Conservation (phyloP, 2,888 invertebrate species). For the Stenoptilia bipunctidactyla region DNA sequence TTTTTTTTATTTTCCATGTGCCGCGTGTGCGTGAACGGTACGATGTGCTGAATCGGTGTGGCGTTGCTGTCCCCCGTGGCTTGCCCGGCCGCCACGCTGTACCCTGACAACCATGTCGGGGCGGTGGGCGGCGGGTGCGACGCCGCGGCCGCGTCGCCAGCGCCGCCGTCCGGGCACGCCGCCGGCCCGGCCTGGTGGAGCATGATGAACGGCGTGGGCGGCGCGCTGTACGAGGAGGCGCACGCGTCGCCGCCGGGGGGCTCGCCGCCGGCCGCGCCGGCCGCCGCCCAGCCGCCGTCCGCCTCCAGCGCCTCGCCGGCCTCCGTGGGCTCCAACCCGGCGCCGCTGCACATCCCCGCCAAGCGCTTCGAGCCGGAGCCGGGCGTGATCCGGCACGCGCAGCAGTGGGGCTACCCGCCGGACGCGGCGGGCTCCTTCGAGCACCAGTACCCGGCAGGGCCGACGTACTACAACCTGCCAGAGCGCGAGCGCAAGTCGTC, state of each 20-base stretch:
- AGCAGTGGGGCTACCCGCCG: constrained; percentile 83
- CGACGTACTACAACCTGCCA: constrained; percentile 82
- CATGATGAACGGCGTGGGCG: constrained; percentile 86
- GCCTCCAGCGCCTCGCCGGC: constrained; percentile 70
- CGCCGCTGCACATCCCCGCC: constrained; percentile 90
- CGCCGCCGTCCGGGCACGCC: constrained; percentile 86
- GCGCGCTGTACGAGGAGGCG: constrained; percentile 82
- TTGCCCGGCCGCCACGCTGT: constrained; percentile 86
- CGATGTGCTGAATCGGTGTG: constrained; percentile 64
- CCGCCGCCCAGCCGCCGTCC: constrained; percentile 72
- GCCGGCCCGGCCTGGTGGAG: constrained; percentile 88
- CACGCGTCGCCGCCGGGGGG: constrained; percentile 71
- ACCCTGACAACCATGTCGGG: constrained; percentile 81
- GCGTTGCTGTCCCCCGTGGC: constrained; percentile 74
- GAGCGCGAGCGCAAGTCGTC: constrained; percentile 75
- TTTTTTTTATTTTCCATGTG: constrained; percentile 61
- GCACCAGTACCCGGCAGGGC: constrained; percentile 77
- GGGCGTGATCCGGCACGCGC: constrained; percentile 83
- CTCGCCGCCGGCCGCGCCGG: constrained; percentile 77
- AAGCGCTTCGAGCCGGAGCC: constrained; percentile 79
- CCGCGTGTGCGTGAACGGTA: constrained; percentile 65
- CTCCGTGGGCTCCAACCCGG: constrained; percentile 76
- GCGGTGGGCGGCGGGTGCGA: constrained; percentile 77
- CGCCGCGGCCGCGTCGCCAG: constrained; percentile 78
- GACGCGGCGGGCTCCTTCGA: constrained; percentile 75